phyloP scores from a whole-genome alignment of 2,797 vertebrate genomes.

The Sphaeramia orbicularis region DNA sequence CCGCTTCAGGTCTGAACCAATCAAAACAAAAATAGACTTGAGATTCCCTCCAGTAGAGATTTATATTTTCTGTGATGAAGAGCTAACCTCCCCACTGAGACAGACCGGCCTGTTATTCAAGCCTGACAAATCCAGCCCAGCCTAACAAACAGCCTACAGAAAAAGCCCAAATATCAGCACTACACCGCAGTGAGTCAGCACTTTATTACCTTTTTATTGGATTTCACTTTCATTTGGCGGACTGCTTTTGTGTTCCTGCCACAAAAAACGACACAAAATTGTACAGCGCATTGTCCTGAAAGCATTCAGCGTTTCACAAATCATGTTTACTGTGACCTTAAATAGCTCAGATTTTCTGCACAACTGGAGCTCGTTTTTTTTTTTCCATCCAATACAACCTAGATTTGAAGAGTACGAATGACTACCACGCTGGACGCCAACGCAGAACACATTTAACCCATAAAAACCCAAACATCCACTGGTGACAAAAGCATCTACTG shows the following conservation, averaged over 20 bases:
- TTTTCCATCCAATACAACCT: conserved; percentile 26
- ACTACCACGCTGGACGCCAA: conserved; percentile 3
- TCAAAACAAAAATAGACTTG: conserved; percentile 63
- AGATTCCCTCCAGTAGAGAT: conserved; percentile 43
- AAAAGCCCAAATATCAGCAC: conserved; percentile 66
- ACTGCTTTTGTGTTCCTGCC: conserved; percentile 57
- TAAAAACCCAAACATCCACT: too few species aligned
- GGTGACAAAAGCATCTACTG: too few species aligned
- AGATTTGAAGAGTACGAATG: conserved; percentile 36
- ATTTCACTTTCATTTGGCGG: conserved; percentile 70
- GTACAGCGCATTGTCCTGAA: conserved; percentile 52
- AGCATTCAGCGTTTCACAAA: conserved; percentile 66
- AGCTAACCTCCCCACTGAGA: conserved; percentile 43
- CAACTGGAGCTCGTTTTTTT: conserved; percentile 8
- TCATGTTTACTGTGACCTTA: conserved; percentile 52
- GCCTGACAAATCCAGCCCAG: conserved; percentile 55
- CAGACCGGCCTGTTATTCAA: conserved; percentile 24
- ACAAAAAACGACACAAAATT: conserved; percentile 44
- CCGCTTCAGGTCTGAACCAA: conserved; percentile 86
- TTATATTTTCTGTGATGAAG: conserved; percentile 45
- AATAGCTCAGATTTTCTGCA: conserved; percentile 41
- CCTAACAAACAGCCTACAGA: conserved; percentile 60
- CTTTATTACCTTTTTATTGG: conserved; percentile 81
- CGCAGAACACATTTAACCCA: conserved; percentile 3
- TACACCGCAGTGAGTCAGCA: conserved; percentile 76